Percentiles rank a stretch among this genome's conserved stretches.
phyloP scores from a whole-genome alignment of 2,113 vertebrate species.

The Loxodonta africana region DNA sequence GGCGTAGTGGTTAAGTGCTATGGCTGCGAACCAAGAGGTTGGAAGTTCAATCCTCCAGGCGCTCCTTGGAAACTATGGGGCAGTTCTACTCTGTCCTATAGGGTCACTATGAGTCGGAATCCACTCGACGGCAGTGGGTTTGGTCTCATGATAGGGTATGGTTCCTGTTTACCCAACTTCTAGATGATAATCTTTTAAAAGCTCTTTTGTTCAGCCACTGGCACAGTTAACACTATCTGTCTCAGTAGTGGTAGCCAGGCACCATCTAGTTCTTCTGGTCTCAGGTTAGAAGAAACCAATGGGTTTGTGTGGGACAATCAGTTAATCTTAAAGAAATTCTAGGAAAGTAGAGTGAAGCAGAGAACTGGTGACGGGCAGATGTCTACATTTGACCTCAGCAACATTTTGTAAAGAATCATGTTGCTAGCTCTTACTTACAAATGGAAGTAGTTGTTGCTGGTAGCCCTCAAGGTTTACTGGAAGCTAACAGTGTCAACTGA shows the following conservation, averaged over 20 bases:
- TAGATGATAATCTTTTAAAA: too few relatives aligned
- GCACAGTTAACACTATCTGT: too few relatives aligned
- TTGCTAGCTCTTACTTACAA: neutral
- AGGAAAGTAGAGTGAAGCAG: neutral
- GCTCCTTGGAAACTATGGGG: too few relatives aligned
- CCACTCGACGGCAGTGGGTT: too few relatives aligned
- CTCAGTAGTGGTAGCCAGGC: neutral
- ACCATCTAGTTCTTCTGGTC: neutral
- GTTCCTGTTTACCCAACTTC: too few relatives aligned
- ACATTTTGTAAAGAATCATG: neutral
- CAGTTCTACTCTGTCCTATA: too few relatives aligned
- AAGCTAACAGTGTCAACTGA: neutral
- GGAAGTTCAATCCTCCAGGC: too few relatives aligned
- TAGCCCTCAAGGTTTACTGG: neutral
- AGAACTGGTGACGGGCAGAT: neutral
- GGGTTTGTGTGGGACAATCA: neutral
- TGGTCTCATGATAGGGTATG: too few relatives aligned
- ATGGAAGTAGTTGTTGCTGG: neutral
- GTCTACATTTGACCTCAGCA: neutral
- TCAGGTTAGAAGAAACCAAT: neutral
- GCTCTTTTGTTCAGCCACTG: too few relatives aligned
- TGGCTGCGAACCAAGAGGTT: too few relatives aligned
- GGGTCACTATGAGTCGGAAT: too few relatives aligned
- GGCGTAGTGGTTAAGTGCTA: too few relatives aligned
- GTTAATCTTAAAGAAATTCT: neutral